Evolutionary conservation across 2,888 invertebrate species (phyloP), one percentile per base, ranked within the genome.

Genomic region (Nemapogon koenigi): DNA sequence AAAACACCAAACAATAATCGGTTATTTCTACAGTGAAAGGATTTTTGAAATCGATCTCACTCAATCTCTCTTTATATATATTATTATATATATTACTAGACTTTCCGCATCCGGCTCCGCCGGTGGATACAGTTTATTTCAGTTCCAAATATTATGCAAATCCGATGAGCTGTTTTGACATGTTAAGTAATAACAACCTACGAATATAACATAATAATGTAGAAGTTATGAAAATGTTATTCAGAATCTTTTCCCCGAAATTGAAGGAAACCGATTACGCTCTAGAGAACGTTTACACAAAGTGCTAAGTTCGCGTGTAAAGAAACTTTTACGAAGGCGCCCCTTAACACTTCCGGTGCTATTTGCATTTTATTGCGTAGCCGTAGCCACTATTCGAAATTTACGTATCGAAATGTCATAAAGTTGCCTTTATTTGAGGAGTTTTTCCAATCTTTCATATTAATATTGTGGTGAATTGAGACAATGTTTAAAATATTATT

Each of bases 311-410:
- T 69, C 58, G 59, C 63, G 61, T 57, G 62, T 33, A 55, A 57
- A 53, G 56, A 55, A 69, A 68, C 59, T 68, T 66, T 59, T 52
- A 57, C 59, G 55, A n/a, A 31, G 53, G 59, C 61, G 56, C 60
- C 64, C 62, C 61, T 63, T 65, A 62, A 66, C 68, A 68, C 67
- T 71, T 62, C 61, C 59, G 53, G 55, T 57, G 57, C 62, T 62
- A 67, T 70, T 70, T 66, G 67, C 69, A 68, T 69, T 68, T 69
- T 66, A 69, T 66, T 30, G 25, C 22, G 22, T 28, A 8, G 2
- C 19, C 31, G 18, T 16, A 25, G 13, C 22, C 22, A 16, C 38
- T 15, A 31, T 31, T 16, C 30, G 26, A 22, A n/a, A n/a, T n/a
- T n/a, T n/a, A n/a, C 28, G 31, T 16, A 31, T 31, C 31, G 15